phyloP scores from a whole-genome alignment of 2,888 invertebrate genomes.

The Philaethria dido region DNA sequence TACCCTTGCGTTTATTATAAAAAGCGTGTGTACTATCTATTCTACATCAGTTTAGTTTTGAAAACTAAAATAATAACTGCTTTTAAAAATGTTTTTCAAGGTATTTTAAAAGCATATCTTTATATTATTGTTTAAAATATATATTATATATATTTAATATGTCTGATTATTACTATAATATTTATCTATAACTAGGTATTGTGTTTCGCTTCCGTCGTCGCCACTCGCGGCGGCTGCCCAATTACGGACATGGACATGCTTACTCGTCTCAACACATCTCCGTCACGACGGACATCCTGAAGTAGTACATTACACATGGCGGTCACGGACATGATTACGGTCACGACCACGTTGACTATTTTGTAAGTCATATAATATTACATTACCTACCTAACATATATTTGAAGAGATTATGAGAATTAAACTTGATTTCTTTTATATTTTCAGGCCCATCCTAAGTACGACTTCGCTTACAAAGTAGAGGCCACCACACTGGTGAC shows the following conservation, averaged over 20 bases:
- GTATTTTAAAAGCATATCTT: background rate
- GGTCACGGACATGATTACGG: slow-evolving; percentile 23
- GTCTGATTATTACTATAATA: too few relatives aligned
- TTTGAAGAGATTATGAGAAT: too few relatives aligned
- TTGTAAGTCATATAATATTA: slow-evolving; percentile 5
- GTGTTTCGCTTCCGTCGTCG: slow-evolving; percentile 37
- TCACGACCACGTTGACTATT: slow-evolving; percentile 32
- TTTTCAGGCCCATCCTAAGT: slow-evolving; percentile 51
- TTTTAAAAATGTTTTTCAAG: background rate
- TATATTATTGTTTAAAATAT: too few relatives aligned
- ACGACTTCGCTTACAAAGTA: slow-evolving; percentile 52
- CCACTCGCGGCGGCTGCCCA: slow-evolving; percentile 47
- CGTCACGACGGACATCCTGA: slow-evolving; percentile 49
- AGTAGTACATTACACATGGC: slow-evolving; percentile 38
- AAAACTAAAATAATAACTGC: slow-evolving; percentile 28
- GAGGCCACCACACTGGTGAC: too few relatives aligned
- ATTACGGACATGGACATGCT: slow-evolving; percentile 48
- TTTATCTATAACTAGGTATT: slow-evolving; percentile 30
- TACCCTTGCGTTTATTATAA: slow-evolving; percentile 48
- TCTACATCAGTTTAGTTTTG: slow-evolving; percentile 46
- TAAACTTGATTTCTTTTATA: too few relatives aligned
- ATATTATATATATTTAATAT: too few relatives aligned
- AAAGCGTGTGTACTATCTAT: slow-evolving; percentile 45
- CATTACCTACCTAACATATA: too few relatives aligned
- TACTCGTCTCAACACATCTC: slow-evolving; percentile 51